Evolutionary conservation across 92 coral and sea anemone species (phyloP), one percentile per base, ranked within the genome.

Genomic region (Bergia sp.): DNA sequence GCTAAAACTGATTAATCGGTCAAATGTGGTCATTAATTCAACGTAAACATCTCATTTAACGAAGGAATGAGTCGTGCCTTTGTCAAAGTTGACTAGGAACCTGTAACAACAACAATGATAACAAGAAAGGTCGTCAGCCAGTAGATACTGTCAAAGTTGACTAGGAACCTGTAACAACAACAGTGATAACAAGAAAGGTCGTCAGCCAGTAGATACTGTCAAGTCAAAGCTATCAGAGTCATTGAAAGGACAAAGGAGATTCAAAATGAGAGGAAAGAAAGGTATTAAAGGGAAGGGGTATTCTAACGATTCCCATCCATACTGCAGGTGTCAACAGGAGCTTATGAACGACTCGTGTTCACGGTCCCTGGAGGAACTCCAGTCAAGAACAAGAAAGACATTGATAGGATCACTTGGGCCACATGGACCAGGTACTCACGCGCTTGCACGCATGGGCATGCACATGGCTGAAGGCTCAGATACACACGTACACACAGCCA

Each of bases 351-450:
- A 18, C 92, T 96, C 1, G 97, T 95, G 40, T 96, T 96, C 89
- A 94, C 99, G 37, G 97, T 96, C 20, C 98, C 99, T 55, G 93
- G 92, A 45, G 99, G 99, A 53, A 92, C 94, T 81, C 98, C 94
- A 66, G 89, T 96, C 65, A 95, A 89, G 75, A 90, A 94, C 82
- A 87, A 80, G 38, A 94, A 89, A 80, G 95, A 94, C 84, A 95
- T 96, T 76, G 93, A 95, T 79, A 90, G 92, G 82, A 95, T 96
- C 86, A 96, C 99, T 3, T 96, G 99, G 99, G 97, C 93, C n/a
- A 90, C 98, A 8, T 96, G 99, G 99, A 96, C 99, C 0, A 96
- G 99, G 99, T 96, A 45, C 73, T 95, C 65, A 43, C 23, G 15
- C 77, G 49, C 21, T 1, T 73, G 21, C 55, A 37, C 38, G 21